Base-by-base conservation (phyloP, 2,113 vertebrate species). In the Calidris pygmaea region DNA sequence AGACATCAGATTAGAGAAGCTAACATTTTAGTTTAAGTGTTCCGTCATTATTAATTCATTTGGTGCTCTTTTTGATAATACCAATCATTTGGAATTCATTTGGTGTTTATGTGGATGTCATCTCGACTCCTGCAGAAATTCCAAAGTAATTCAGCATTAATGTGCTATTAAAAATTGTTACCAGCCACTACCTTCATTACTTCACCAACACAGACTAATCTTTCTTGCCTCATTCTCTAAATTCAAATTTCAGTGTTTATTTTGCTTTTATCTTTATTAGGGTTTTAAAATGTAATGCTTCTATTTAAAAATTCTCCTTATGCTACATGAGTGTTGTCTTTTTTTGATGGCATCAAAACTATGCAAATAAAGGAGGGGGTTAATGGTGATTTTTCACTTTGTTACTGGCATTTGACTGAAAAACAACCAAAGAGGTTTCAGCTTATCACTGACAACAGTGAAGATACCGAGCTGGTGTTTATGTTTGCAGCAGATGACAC, bases 231-330 rank as follows among this genome's bases (percentile, higher is more conserved):
- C 63, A 91, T 93, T 95, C 95, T 96, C 94, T 84, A 89, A 97
- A 97, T 93, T 90, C 95, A 95, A 93, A 91, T 96, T 93, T 90
- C 90, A 84, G 72, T 76, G 78, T 97, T 97, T 97, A 95, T 97
- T 98, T 97, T 95, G 78, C 87, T 97, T 96, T 97, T 91, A 97
- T 97, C 87, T 95, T 97, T 97, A 96, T 97, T 95, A 87, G 67
- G 81, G 95, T 94, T 97, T 97, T 95, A 93, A 98, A 98, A 94
- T 81, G 71, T 90, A 93, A 96, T 85, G 96, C 80, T 96, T 95
- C 97, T 97, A 67, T 97, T 98, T 97, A 95, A 97, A 97, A 98
- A 97, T 97, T 97, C 96, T 97, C 96, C 95, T 96, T 98, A 92
- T 96, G 95, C 86, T 94, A 84, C 92, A 91, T 75, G 81, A 97